Evolutionary conservation across 1,140 invertebrate genomes (phyloP).

Genomic region (Heliconius himera): DNA sequence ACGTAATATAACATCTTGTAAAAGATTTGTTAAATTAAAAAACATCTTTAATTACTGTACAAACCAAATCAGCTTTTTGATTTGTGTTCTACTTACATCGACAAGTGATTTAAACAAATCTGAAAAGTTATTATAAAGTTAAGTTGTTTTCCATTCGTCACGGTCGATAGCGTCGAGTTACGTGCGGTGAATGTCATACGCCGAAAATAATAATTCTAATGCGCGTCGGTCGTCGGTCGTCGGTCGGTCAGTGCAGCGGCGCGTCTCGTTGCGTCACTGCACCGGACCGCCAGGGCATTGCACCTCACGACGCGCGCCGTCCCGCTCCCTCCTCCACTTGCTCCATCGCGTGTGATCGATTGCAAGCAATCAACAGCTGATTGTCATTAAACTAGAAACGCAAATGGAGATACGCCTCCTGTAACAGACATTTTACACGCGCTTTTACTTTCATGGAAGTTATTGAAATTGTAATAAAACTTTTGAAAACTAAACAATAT

Average conservation of each 20-base stretch:
- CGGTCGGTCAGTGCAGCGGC: conserved; percentile 74
- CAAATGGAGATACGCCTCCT: conserved; percentile 16
- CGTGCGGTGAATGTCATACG: conserved; percentile 71
- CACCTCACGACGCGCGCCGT: conserved; percentile 62
- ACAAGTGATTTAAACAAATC: conserved; percentile 22
- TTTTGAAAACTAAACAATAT: not conserved
- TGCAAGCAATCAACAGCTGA: conserved; percentile 72
- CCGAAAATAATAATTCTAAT: conserved; percentile 70
- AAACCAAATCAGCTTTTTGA: not conserved
- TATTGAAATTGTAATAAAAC: not conserved
- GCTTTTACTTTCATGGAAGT: not conserved
- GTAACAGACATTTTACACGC: not conserved
- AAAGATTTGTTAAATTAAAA: not conserved
- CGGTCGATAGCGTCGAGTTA: conserved; percentile 51
- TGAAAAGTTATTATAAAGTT: conserved; percentile 32
- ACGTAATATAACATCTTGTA: not conserved
- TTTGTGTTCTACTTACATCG: not conserved
- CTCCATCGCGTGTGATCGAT: conserved; percentile 64
- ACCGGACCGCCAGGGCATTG: conserved; percentile 72
- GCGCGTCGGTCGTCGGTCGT: conserved; percentile 49
- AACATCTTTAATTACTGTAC: too few relatives aligned
- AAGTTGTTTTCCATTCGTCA: conserved; percentile 59
- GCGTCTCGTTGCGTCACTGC: conserved; percentile 74
- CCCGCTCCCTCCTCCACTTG: conserved; percentile 47
- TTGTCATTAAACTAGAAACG: conserved; percentile 56